These are phyloP conservation scores for Percina caprodes DNA, from an alignment of 2,113 vertebrate genomes.

Conservation along the genomic window DNA sequence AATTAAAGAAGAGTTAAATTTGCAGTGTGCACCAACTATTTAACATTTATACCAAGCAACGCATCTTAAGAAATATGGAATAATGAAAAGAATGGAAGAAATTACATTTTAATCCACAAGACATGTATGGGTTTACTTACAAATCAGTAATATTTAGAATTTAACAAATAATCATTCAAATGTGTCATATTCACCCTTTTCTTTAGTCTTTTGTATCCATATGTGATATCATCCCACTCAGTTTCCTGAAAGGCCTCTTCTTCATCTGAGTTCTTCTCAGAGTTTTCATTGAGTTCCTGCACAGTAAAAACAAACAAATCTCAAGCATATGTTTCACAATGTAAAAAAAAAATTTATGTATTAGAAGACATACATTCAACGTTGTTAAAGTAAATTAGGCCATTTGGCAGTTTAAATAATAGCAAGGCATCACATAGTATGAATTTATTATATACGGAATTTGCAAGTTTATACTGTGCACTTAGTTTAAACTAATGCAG, in stretches of 20 bases:
- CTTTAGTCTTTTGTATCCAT: conserved; percentile 68
- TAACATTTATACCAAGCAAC: neutral
- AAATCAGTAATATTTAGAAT: neutral
- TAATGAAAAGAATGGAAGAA: too few species aligned
- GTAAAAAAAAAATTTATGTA: neutral
- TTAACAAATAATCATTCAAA: neutral
- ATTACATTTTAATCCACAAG: neutral
- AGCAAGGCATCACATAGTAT: neutral
- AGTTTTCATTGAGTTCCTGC: conserved; percentile 70
- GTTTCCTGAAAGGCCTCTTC: conserved; percentile 74
- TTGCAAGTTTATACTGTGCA: neutral
- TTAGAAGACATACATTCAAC: neutral
- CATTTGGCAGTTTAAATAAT: neutral
- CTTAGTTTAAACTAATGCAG: neutral
- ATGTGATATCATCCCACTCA: conserved; percentile 76
- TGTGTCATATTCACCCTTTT: conserved; percentile 71
- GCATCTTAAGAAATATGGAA: neutral
- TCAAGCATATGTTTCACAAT: neutral
- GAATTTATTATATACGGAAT: neutral
- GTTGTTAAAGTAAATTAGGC: neutral
- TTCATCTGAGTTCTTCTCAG: conserved; percentile 58
- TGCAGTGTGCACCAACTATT: neutral
- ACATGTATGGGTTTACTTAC: neutral
- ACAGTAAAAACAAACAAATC: neutral
- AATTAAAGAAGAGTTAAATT: neutral